These are phyloP conservation scores for Psococerastis gibbosa DNA, from an alignment of 2,888 invertebrate genomes.

Conservation along the genomic window DNA sequence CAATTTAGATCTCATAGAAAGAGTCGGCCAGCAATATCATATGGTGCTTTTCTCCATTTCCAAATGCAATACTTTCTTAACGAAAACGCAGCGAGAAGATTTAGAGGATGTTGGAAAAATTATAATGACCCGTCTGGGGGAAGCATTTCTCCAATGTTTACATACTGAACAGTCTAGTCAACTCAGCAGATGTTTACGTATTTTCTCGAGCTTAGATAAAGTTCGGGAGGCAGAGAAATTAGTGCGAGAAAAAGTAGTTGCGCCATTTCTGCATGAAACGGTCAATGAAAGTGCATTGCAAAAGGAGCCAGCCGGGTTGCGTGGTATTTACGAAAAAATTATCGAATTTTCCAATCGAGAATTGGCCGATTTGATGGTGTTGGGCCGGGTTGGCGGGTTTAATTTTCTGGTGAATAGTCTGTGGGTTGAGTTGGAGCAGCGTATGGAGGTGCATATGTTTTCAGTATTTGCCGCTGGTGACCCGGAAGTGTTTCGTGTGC, in stretches of 20 bases:
- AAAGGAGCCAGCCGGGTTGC: slow-evolving; percentile 40
- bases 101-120: slow-evolving; percentile 22
- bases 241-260: slow-evolving; percentile 39
- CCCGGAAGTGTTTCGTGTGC: slow-evolving; percentile 39
- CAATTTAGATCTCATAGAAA: slow-evolving; percentile 42
- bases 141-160: slow-evolving; percentile 24
- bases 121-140: slow-evolving; percentile 35
- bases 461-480: slow-evolving; percentile 85
- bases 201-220: slow-evolving; percentile 45
- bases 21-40: slow-evolving; percentile 56
- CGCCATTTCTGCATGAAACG: slow-evolving; percentile 45
- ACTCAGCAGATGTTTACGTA: slow-evolving; percentile 33
- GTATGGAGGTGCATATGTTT: slow-evolving; percentile 58
- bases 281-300: slow-evolving; percentile 47
- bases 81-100: slow-evolving; percentile 21
- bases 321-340: slow-evolving; percentile 51
- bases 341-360: slow-evolving; percentile 50
- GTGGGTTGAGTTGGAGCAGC: slow-evolving; percentile 70
- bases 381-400: slow-evolving; percentile 28
- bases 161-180: slow-evolving; percentile 31
- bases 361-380: slow-evolving; percentile 30
- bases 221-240: slow-evolving; percentile 51
- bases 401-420: slow-evolving; percentile 69
- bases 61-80: slow-evolving; percentile 37
- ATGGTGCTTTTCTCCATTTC: slow-evolving; percentile 46